Evolutionary conservation across 37 sponge, comb jelly and placozoan species (phyloP).

Genomic region (Ephydatia muelleri): DNA sequence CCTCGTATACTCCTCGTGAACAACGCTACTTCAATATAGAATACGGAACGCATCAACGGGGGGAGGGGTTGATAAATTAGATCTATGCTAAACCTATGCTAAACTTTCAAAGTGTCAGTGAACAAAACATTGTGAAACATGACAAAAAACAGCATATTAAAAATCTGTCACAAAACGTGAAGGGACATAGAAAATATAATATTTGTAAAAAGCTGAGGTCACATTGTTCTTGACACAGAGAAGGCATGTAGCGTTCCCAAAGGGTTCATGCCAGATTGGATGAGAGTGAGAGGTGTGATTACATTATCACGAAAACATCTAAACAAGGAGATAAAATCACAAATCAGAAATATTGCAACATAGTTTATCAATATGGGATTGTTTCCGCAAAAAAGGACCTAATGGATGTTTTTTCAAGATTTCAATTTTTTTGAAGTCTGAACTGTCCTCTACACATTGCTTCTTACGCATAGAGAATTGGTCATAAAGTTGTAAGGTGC

Average conservation of each 20-base stretch:
- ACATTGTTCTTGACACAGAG: constrained; percentile 10
- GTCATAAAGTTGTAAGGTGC: too few species aligned
- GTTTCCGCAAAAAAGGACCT: not conserved
- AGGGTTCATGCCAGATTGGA: constrained; percentile 80
- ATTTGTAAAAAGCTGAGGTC: not conserved
- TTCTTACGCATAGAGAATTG: too few species aligned
- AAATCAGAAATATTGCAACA: not conserved
- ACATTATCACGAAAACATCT: constrained; percentile 72
- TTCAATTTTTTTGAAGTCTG: too few species aligned
- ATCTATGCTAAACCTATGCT: not conserved
- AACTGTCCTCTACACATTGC: too few species aligned
- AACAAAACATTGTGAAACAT: too few species aligned
- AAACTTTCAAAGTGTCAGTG: not conserved
- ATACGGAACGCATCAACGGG: not conserved
- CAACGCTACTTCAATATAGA: too few species aligned
- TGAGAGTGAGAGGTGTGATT: constrained; percentile 77
- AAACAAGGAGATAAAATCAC: constrained; percentile 8
- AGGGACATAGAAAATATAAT: constrained; percentile 8
- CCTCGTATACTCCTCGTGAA: too few species aligned
- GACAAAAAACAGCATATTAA: not conserved
- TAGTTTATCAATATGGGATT: not conserved
- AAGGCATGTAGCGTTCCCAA: constrained; percentile 72
- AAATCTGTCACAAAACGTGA: not conserved
- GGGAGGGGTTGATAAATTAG: not conserved
- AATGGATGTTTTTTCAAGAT: too few species aligned